phyloP scores from a whole-genome alignment of 2,888 invertebrate species.

The Magallana nippona region DNA sequence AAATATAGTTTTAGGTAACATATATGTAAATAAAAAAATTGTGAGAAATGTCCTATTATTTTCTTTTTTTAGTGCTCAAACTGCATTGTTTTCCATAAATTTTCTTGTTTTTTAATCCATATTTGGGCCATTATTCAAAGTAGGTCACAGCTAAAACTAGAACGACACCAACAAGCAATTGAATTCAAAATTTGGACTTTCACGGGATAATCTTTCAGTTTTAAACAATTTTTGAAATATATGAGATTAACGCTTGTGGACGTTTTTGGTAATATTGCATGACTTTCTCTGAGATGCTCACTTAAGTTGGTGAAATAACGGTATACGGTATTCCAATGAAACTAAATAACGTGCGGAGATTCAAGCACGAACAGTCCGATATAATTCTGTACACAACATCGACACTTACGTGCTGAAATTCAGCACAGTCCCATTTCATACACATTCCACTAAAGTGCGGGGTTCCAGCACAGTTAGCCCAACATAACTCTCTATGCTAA shows the following conservation, averaged over 20 bases:
- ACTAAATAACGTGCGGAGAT: too few relatives aligned
- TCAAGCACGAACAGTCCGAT: too few relatives aligned
- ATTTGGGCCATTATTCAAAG: background rate
- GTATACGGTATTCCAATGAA: too few relatives aligned
- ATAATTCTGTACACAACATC: too few relatives aligned
- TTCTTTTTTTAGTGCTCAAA: background rate
- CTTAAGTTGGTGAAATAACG: too few relatives aligned
- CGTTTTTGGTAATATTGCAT: background rate
- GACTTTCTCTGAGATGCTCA: background rate
- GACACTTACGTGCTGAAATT: too few relatives aligned
- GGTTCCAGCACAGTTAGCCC: too few relatives aligned
- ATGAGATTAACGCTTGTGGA: background rate
- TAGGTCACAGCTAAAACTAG: background rate
- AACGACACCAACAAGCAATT: background rate
- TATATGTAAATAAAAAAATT: background rate
- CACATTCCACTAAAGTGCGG: too few relatives aligned
- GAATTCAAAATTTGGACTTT: constrained; percentile 4
- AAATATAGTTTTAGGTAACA: background rate
- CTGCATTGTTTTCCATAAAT: background rate
- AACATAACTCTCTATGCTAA: too few relatives aligned
- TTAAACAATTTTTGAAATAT: background rate
- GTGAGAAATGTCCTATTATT: background rate
- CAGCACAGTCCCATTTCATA: too few relatives aligned
- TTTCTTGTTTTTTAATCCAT: background rate
- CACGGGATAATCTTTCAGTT: background rate